These are phyloP conservation scores for Tinea pellionella DNA, from an alignment of 2,888 invertebrate species.

Conservation along the genomic window DNA sequence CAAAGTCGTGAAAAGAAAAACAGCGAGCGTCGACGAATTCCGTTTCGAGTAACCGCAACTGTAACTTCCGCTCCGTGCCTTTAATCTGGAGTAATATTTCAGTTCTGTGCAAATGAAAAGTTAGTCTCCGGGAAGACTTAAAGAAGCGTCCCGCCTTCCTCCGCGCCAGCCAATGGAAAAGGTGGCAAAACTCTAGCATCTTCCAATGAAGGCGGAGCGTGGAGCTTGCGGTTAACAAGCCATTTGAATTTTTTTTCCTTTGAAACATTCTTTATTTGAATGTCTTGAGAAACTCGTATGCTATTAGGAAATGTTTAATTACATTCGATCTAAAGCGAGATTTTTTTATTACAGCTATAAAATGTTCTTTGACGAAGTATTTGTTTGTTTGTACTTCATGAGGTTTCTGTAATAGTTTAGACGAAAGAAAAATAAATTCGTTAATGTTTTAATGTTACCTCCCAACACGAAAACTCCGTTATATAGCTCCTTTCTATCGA, in stretches of 20 bases:
- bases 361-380: background rate
- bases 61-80: constrained; percentile 52
- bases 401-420: background rate
- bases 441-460: background rate
- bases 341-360: constrained; percentile 9
- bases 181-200: constrained; percentile 60
- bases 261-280: constrained; percentile 61
- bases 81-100: constrained; percentile 64
- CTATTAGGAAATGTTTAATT: constrained; percentile 6
- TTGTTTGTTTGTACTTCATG: background rate
- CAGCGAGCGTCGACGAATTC: background rate
- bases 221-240: constrained; percentile 43
- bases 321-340: constrained; percentile 2
- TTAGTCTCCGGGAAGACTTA: constrained; percentile 54
- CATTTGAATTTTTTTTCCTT: constrained; percentile 61
- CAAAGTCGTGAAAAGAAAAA: constrained; percentile 11
- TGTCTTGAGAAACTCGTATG: constrained; percentile 26
- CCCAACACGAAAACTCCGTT: background rate
- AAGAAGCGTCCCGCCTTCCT: constrained; percentile 52
- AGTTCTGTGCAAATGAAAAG: constrained; percentile 67
- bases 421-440: background rate
- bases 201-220: constrained; percentile 59
- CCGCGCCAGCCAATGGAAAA: constrained; percentile 62
- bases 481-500: background rate
- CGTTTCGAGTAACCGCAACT: constrained; percentile 49